phyloP scores from a whole-genome alignment of 2,888 invertebrate species.

The Drosophila eohydei region DNA sequence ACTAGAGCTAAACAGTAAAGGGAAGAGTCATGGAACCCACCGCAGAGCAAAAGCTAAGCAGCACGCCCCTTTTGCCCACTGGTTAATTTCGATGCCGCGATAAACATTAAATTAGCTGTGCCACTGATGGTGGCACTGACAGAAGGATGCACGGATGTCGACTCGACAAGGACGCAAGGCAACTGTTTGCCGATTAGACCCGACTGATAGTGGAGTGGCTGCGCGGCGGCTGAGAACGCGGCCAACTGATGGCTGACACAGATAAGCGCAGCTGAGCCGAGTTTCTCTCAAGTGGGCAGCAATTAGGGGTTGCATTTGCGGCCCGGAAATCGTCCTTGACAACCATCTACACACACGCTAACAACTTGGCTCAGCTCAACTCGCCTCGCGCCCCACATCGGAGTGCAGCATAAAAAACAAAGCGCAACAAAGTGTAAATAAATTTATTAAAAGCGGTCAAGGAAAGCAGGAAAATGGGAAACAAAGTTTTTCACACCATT shows the following conservation, averaged over 20 bases:
- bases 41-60: conserved; percentile 59
- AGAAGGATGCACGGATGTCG: conserved; percentile 19
- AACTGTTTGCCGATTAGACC: conserved; percentile 52
- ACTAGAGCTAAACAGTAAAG: conserved; percentile 26
- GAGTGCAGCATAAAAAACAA: conserved; percentile 29
- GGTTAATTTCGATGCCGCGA: conserved; percentile 69
- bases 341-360: conserved; percentile 46
- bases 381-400: conserved; percentile 59
- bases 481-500: conserved; percentile 71
- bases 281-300: conserved; percentile 67
- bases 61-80: conserved; percentile 58
- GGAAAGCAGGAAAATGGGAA: conserved; percentile 42
- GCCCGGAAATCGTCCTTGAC: conserved; percentile 61
- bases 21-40: conserved; percentile 42
- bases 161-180: conserved; percentile 30
- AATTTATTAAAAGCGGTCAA: conserved; percentile 65
- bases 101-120: conserved; percentile 52
- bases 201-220: conserved; percentile 47
- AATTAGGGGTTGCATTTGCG: conserved; percentile 71
- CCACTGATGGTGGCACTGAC: conserved; percentile 32
- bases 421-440: conserved; percentile 76
- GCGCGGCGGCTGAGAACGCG: conserved; percentile 53
- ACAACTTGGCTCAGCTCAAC: conserved; percentile 12
- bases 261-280: conserved; percentile 68
- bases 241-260: conserved; percentile 65